Conservation (phyloP, 2,888 invertebrate genomes). For the Agrotis ipsilon region DNA sequence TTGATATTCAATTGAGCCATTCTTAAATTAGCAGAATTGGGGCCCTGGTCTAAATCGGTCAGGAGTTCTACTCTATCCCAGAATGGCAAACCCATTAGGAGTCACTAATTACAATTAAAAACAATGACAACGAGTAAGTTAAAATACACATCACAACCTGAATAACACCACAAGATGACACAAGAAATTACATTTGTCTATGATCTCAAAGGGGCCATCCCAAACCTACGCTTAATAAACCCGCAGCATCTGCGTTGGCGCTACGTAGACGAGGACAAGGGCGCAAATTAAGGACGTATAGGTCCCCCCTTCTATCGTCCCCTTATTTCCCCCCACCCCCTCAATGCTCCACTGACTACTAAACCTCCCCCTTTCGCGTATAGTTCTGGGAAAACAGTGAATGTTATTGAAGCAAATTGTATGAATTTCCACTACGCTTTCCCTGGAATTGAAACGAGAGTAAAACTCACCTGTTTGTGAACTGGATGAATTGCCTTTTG, state of each 20-base stretch:
- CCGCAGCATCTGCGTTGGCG: constrained; percentile 26
- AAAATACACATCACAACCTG: too few species aligned
- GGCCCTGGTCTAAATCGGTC: background rate
- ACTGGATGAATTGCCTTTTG: constrained; percentile 12
- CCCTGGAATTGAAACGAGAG: constrained; percentile 16
- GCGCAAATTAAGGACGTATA: constrained; percentile 56
- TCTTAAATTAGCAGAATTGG: too few species aligned
- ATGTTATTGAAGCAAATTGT: constrained; percentile 39
- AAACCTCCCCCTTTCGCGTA: constrained; percentile 12
- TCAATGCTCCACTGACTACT: constrained; percentile 32
- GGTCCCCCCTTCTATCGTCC: background rate
- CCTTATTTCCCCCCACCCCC: background rate
- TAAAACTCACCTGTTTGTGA: constrained; percentile 32
- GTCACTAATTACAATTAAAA: background rate
- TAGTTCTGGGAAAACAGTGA: constrained; percentile 30
- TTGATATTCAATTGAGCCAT: too few species aligned
- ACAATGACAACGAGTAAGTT: background rate
- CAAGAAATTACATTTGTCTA: constrained; percentile 4
- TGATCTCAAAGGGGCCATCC: constrained; percentile 11
- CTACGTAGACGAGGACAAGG: constrained; percentile 48
- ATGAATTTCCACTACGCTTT: constrained; percentile 31
- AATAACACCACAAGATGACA: constrained; percentile 18
- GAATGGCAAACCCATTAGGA: too few species aligned
- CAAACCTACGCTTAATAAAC: constrained; percentile 33
- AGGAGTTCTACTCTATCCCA: background rate